Base-by-base conservation (phyloP, 2,888 invertebrate genomes). In the Lypha dubia region DNA sequence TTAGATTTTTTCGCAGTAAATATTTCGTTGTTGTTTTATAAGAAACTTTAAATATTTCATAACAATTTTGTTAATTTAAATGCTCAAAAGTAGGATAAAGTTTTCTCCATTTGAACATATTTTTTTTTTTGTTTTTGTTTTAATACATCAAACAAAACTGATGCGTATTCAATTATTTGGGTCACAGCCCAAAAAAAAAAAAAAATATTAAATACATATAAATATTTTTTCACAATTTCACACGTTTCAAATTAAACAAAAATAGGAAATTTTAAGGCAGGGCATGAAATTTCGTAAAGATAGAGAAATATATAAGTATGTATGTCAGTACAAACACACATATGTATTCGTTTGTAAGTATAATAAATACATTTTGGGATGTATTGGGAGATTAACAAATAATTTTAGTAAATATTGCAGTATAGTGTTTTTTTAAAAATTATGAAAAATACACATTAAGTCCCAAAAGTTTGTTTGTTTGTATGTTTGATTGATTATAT, bases 151-250 rank as follows among this genome's bases (percentile, higher is more conserved):
- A 65, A 24, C 11, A 28, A 4, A 51, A 35, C 58, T 28, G 28
- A 75, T 53, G 58, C 49, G 24, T 11, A 63, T 22, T 70, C 9
- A 53, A 62, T 67, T 76, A 75, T 83, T 79, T 83, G 17, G 84
- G 84, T 73, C 80, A 84, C 15, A 11, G 0, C 32, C 15, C 22
- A 11, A 58, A 24, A 20, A 76, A 83, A 22, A n/a, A n/a, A n/a
- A n/a, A n/a, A n/a, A n/a, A n/a, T n/a, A n/a, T n/a, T n/a, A n/a
- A n/a, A n/a, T n/a, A n/a, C n/a, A n/a, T n/a, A n/a, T 28, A 58
- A 46, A 28, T 58, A 70, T 56, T 60, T 76, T 67, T 84, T 79
- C 67, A 80, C 60, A 76, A 80, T 80, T 80, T 84, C 80, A 77
- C 84, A 84, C 76, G 77, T 84, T 71, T 41, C 17, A 58, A 60